Percentiles rank a stretch among this genome's conserved stretches.
Evolutionary conservation across 2,797 vertebrate species (phyloP).

Genomic region (Antrozous pallidus): DNA sequence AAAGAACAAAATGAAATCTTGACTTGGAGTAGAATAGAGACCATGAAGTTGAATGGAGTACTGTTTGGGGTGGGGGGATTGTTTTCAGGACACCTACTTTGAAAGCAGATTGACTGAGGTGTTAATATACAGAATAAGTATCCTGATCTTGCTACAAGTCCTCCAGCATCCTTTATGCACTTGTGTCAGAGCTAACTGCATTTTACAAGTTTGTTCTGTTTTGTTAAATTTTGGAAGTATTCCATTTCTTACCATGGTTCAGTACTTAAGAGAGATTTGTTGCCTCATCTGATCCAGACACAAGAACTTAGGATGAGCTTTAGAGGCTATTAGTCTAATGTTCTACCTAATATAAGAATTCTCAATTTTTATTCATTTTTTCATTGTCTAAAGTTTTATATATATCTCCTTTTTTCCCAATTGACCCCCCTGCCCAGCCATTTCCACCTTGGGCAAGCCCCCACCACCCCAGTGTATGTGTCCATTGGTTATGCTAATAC

Average conservation of each 20-base stretch:
- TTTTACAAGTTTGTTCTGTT: not conserved
- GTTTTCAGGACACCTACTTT: not conserved
- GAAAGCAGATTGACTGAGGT: not conserved
- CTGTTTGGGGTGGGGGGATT: not conserved
- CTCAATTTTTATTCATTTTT: not conserved
- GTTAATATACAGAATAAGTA: not conserved
- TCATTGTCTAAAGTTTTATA: too few species aligned
- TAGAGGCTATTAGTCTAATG: not conserved
- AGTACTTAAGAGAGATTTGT: not conserved
- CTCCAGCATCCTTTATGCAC: not conserved
- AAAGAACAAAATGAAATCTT: not conserved
- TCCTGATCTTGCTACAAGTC: not conserved
- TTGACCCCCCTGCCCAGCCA: too few species aligned
- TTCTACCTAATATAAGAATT: not conserved
- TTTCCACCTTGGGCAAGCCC: too few species aligned
- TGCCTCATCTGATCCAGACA: not conserved
- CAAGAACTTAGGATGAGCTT: not conserved
- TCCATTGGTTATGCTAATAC: too few species aligned
- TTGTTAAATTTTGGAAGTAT: not conserved
- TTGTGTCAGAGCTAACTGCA: not conserved
- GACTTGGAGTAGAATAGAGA: not conserved
- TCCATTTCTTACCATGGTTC: not conserved
- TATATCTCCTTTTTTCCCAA: too few species aligned
- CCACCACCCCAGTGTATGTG: too few species aligned
- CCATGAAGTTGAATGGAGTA: not conserved